Evolutionary conservation across 2,797 vertebrate genomes (phyloP).

Genomic region (Gouania willdenowi): DNA sequence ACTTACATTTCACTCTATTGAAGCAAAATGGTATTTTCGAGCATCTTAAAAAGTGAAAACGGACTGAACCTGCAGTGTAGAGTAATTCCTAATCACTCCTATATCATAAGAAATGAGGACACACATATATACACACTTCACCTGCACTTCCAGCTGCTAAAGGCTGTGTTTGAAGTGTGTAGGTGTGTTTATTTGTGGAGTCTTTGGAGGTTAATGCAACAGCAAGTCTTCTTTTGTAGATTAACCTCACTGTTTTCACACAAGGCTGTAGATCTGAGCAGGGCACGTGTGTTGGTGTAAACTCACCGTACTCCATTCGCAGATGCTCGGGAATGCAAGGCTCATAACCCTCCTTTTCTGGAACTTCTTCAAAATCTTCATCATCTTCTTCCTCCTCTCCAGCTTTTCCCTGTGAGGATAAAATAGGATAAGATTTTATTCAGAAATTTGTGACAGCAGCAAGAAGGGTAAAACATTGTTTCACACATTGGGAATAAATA

Average conservation of each 20-base stretch:
- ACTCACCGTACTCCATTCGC: constrained; percentile 85
- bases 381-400: constrained; percentile 69
- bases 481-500: no score
- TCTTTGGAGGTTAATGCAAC: constrained; percentile 35
- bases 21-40: no score
- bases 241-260: constrained; percentile 43
- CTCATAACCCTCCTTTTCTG: constrained; percentile 94
- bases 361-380: constrained; percentile 88
- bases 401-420: constrained; percentile 63
- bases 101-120: no score
- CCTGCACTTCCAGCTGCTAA: constrained; percentile 21
- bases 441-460: no score
- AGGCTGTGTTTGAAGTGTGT: constrained; percentile 20
- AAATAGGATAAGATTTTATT: no score
- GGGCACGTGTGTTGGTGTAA: constrained; percentile 1
- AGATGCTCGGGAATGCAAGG: constrained; percentile 87
- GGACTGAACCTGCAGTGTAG: no score
- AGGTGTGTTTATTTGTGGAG: constrained; percentile 10
- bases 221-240: constrained; percentile 58
- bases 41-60: no score
- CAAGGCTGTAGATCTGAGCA: constrained; percentile 19
- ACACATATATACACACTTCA: constrained; percentile 4
- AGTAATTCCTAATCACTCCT: no score
- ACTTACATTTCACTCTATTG: no score
- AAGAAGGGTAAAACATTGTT: no score